Evolutionary conservation across 2,888 invertebrate species (phyloP), one percentile per base, ranked within the genome.

Genomic region (Linnaemya vulpina): DNA sequence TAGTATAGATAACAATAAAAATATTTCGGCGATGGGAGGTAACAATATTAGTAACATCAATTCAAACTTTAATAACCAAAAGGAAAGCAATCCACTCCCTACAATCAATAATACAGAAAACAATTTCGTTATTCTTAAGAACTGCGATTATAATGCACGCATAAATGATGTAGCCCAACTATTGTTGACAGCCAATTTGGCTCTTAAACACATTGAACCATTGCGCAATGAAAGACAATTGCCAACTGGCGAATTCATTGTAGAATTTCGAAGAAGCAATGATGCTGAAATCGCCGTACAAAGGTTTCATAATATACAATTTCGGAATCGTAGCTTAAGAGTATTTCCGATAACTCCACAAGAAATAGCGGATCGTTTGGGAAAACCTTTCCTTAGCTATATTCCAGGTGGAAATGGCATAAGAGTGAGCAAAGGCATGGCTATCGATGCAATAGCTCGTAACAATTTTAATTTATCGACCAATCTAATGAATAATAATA

Each of bases 241-340:
- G 89, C 96, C 96, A 0, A 94, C 95, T 0, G 98, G 98, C 0
- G 96, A 97, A 90, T 97, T 97, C 65, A 97, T 96, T 91, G 96
- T 98, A 89, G 98, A 98, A 90, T 98, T 98, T 90, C 93, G 94
- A 17, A 94, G 94, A 30, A 88, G 93, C 1, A 94, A 94, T 60
- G 97, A 97, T 89, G 96, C 97, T 2, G 93, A 95, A 51, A 80
- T 77, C 15, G 91, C 91, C 3, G 70, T 91, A 0, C 82, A 88
- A 3, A 87, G 89, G 51, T 91, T 90, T 70, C 91, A 91, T 67
- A 91, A 91, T 83, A 89, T 89, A 22, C 88, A 89, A 5, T 92
- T 96, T n/a, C 96, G 90, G 3, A 89, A 89, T 10, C 90, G 92
- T 20, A 87, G 89, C 2, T 79, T 91, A 60, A 89, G 91, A 1